Conservation (phyloP, 2,797 vertebrate species). For the Sylvilagus floridanus region DNA sequence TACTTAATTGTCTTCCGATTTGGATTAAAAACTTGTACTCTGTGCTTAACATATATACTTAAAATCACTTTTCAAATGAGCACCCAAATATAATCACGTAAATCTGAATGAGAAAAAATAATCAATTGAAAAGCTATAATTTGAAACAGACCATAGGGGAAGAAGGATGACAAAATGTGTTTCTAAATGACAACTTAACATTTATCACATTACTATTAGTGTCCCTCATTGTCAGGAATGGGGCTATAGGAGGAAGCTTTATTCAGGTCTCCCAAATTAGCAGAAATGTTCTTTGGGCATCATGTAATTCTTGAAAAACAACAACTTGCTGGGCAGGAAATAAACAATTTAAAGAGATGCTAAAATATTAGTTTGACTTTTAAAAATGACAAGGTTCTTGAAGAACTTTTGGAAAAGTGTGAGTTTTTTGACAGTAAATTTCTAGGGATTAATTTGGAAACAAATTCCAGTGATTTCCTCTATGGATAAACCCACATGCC, state of each 20-base stretch:
- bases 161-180: conserved; percentile 49
- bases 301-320: conserved; percentile 58
- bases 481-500: background rate
- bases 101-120: conserved; percentile 18
- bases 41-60: conserved; percentile 51
- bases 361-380: conserved; percentile 61
- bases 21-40: conserved; percentile 29
- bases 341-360: conserved; percentile 54
- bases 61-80: conserved; percentile 63
- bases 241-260: conserved; percentile 22
- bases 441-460: conserved; percentile 60
- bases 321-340: background rate
- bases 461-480: conserved; percentile 57
- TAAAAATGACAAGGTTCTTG: conserved; percentile 56
- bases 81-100: background rate
- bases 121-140: background rate
- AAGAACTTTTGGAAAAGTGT: conserved; percentile 27
- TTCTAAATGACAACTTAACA: conserved; percentile 55
- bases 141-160: conserved; percentile 41
- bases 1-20: conserved; percentile 24
- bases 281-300: conserved; percentile 53
- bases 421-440: conserved; percentile 51
- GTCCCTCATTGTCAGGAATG: conserved; percentile 36
- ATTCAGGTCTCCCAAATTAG: conserved; percentile 48
- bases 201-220: conserved; percentile 36